phyloP scores from a whole-genome alignment of 2,113 vertebrate species.

The Propithecus coquereli region DNA sequence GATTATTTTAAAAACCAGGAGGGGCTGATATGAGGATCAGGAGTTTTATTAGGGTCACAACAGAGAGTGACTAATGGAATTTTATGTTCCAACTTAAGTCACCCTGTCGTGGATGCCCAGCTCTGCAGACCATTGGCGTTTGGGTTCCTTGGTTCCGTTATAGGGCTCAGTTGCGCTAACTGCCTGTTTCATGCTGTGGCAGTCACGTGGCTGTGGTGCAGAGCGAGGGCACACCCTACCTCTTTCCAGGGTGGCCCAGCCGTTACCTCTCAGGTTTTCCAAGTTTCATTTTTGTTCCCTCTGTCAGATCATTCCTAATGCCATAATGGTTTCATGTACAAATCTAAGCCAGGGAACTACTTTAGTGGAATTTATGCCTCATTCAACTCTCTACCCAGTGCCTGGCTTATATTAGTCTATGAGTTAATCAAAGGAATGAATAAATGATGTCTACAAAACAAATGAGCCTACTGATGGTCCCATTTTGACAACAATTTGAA shows the following conservation, averaged over 20 bases:
- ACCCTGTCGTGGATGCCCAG: neutral
- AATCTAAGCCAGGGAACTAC: neutral
- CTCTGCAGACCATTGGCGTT: neutral
- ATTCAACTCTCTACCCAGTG: neutral
- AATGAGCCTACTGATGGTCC: neutral
- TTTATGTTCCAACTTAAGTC: neutral
- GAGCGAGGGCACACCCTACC: neutral
- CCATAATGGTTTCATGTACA: neutral
- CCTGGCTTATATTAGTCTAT: neutral
- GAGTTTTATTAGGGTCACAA: slow-evolving; percentile 20
- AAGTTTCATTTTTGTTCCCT: neutral
- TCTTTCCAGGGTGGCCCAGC: neutral
- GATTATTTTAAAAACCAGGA: neutral
- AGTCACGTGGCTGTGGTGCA: fast-evolving
- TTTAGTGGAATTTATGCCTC: neutral
- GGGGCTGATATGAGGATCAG: neutral
- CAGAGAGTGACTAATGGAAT: neutral
- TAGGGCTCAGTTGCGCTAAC: neutral
- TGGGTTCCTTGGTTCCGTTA: neutral
- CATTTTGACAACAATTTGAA: neutral
- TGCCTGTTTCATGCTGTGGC: neutral
- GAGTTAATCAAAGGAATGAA: neutral
- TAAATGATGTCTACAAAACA: neutral
- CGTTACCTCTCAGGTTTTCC: fast-evolving
- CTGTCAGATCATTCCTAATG: neutral